phyloP scores from a whole-genome alignment of 2,113 vertebrate species.

The Dermatemys mawii region DNA sequence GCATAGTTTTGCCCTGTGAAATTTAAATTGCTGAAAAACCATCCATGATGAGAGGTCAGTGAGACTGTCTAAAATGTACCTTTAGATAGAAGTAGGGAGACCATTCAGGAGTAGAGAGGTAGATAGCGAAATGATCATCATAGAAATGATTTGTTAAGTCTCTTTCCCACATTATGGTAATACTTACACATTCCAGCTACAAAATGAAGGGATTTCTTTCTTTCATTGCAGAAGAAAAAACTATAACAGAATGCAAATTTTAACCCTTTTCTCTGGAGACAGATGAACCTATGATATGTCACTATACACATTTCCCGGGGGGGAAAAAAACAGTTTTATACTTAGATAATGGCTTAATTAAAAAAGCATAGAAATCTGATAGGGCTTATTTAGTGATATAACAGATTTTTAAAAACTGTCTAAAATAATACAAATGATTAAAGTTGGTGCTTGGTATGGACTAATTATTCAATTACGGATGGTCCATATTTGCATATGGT shows the following conservation, averaged over 20 bases:
- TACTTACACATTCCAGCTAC: slow-evolving; percentile 68
- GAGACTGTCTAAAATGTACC: neutral
- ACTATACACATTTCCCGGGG: neutral
- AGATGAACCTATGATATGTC: neutral
- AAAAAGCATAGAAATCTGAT: neutral
- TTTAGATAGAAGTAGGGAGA: slow-evolving; percentile 17
- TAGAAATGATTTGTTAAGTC: neutral
- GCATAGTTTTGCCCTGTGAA: neutral
- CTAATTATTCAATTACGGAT: neutral
- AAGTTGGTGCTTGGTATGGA: neutral
- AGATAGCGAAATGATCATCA: neutral
- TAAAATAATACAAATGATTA: slow-evolving; percentile 19
- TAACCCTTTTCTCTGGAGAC: slow-evolving; percentile 42
- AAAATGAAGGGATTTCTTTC: slow-evolving; percentile 8
- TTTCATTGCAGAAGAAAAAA: slow-evolving; percentile 19
- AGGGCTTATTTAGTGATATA: neutral
- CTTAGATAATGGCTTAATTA: neutral
- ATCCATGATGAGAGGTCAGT: neutral
- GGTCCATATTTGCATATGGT: neutral
- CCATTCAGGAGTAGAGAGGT: neutral
- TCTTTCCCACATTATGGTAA: neutral
- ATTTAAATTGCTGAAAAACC: neutral
- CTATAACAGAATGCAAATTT: slow-evolving; percentile 46
- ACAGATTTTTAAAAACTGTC: neutral
- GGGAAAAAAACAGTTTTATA: neutral